Evolutionary conservation across 2,797 vertebrate genomes (phyloP).

Genomic region (Peromyscus aztecus): DNA sequence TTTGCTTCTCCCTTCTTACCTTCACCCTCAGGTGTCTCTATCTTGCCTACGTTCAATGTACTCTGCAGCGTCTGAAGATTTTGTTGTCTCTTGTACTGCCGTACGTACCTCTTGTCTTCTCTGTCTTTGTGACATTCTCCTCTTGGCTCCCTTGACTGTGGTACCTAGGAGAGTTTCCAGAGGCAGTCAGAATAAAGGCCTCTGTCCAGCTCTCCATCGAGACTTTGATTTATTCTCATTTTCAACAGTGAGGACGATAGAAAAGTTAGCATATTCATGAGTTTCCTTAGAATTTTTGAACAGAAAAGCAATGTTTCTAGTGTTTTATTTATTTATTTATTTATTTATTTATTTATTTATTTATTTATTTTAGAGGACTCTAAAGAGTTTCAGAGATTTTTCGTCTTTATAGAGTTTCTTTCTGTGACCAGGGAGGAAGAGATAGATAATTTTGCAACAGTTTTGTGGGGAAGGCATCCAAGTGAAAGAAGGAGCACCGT

Average conservation of each 20-base stretch:
- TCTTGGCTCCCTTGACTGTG: slow-evolving; percentile 1
- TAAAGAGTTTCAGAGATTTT: neutral
- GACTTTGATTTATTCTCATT: neutral
- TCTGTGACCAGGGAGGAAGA: neutral
- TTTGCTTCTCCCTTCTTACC: neutral
- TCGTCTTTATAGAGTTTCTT: neutral
- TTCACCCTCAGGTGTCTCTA: neutral
- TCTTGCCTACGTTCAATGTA: neutral
- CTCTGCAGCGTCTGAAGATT: neutral
- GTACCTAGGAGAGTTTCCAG: neutral
- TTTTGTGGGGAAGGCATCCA: neutral
- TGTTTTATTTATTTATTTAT: neutral
- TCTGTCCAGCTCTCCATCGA: neutral
- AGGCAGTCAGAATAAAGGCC: neutral
- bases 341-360: neutral
- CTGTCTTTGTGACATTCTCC: neutral
- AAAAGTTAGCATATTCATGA: neutral
- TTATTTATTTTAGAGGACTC: neutral
- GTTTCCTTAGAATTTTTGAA: slow-evolving; percentile 45
- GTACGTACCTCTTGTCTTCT: neutral
- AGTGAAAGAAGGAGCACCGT: neutral
- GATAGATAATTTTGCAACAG: neutral
- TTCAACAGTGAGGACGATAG: neutral
- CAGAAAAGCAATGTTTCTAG: neutral
- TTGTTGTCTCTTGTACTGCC: neutral